Evolutionary conservation across 2,113 vertebrate genomes (phyloP).

Genomic region (Rhegmatorhina hoffmannsi): DNA sequence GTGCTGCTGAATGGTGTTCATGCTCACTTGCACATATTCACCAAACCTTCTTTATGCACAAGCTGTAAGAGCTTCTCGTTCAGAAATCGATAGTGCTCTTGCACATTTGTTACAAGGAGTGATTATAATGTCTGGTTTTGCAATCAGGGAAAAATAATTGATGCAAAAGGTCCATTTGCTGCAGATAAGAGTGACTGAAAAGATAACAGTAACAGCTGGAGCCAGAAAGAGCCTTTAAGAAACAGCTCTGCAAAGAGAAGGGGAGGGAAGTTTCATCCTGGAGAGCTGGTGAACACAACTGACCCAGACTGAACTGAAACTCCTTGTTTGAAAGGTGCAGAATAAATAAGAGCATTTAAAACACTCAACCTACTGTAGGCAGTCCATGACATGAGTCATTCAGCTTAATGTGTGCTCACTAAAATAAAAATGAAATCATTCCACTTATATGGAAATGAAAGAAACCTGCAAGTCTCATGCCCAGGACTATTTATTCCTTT

Average conservation of each 20-base stretch:
- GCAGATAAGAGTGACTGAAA: neutral
- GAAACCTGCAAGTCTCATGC: neutral
- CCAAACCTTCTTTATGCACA: neutral
- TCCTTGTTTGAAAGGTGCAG: neutral
- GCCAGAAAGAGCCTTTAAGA: neutral
- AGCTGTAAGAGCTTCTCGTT: neutral
- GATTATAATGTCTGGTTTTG: conserved; percentile 6
- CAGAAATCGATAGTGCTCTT: neutral
- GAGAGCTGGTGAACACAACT: neutral
- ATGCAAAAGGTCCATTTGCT: neutral
- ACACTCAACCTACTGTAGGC: neutral
- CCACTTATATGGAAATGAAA: neutral
- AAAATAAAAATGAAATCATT: neutral
- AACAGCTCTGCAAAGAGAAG: neutral
- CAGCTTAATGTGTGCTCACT: neutral
- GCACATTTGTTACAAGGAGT: neutral
- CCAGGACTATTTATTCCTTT: neutral
- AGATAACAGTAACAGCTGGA: neutral
- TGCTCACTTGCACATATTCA: neutral
- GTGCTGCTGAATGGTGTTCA: neutral
- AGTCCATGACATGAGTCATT: neutral
- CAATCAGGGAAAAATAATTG: neutral
- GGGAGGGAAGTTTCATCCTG: neutral
- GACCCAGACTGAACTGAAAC: neutral
- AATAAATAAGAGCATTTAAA: neutral